Percentiles rank a stretch among this genome's conserved stretches.
Conservation (phyloP, 2,888 invertebrate species). For the Drosophila helvetica region DNA sequence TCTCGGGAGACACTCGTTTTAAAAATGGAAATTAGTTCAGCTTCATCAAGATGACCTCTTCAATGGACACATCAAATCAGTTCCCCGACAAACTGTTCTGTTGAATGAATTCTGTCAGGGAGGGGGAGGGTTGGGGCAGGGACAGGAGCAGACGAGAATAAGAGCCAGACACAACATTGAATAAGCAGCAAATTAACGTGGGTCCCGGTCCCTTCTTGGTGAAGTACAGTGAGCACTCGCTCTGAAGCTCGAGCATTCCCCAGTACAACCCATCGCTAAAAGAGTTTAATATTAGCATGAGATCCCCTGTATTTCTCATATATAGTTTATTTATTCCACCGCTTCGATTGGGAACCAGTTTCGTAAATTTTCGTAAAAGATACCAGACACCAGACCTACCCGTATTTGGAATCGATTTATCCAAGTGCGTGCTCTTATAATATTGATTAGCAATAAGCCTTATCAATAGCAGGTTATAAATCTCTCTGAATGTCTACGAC, state of each 20-base stretch:
- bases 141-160: not conserved
- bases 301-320: slow-evolving; percentile 26
- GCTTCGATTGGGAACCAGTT: slow-evolving; percentile 18
- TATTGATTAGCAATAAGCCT: not conserved
- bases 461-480: no score
- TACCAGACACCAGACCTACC: slow-evolving; percentile 19
- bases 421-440: not conserved
- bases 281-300: not conserved
- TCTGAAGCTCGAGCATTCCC: not conserved
- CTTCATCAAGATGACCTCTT: slow-evolving; percentile 29
- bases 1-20: slow-evolving; percentile 30
- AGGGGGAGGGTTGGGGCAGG: no score
- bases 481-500: no score
- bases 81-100: slow-evolving; percentile 8
- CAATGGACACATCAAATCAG: slow-evolving; percentile 1
- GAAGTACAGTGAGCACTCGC: not conserved
- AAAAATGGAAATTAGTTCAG: slow-evolving; percentile 24
- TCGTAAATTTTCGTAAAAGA: slow-evolving; percentile 6
- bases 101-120: not conserved
- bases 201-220: not conserved
- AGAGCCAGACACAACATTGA: slow-evolving; percentile 13
- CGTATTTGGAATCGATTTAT: not conserved
- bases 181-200: slow-evolving; percentile 14
- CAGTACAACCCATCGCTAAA: no score
- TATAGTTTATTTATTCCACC: slow-evolving; percentile 3